These are phyloP conservation scores for Meloidogyne floridensis DNA, from an alignment of 1,140 invertebrate species.

Conservation along the genomic window DNA sequence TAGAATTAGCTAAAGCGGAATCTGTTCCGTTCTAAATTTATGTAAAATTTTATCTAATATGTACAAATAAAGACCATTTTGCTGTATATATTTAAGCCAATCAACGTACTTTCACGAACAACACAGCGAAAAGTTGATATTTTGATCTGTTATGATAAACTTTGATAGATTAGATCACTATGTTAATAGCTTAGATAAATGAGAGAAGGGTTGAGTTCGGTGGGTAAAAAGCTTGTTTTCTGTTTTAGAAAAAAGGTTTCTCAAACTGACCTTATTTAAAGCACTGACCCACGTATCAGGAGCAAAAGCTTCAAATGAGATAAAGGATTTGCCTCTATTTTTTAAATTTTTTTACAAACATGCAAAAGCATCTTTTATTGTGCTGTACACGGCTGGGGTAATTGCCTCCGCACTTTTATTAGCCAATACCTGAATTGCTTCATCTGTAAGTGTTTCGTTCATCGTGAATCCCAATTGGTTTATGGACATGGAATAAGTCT, in stretches of 20 bases:
- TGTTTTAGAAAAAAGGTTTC: too few relatives aligned
- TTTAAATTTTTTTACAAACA: background rate
- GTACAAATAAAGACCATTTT: background rate
- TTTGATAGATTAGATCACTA: too few relatives aligned
- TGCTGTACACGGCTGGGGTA: background rate
- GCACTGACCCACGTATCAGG: background rate
- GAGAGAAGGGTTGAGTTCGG: too few relatives aligned
- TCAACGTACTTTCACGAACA: background rate
- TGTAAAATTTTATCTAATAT: background rate
- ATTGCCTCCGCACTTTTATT: background rate
- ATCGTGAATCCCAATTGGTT: background rate
- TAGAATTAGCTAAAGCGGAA: background rate
- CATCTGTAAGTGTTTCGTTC: background rate
- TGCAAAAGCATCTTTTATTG: constrained; percentile 4
- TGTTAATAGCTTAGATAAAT: too few relatives aligned
- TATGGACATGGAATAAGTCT: background rate
- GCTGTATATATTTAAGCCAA: background rate
- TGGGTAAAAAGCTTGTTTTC: too few relatives aligned
- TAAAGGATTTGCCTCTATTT: background rate
- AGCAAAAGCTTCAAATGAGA: background rate
- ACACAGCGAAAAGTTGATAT: background rate
- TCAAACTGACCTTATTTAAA: background rate
- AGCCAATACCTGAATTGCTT: background rate
- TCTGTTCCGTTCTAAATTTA: background rate
- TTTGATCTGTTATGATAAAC: background rate